Evolutionary conservation across 2,797 vertebrate species (phyloP).

Genomic region (Oophaga sylvatica): DNA sequence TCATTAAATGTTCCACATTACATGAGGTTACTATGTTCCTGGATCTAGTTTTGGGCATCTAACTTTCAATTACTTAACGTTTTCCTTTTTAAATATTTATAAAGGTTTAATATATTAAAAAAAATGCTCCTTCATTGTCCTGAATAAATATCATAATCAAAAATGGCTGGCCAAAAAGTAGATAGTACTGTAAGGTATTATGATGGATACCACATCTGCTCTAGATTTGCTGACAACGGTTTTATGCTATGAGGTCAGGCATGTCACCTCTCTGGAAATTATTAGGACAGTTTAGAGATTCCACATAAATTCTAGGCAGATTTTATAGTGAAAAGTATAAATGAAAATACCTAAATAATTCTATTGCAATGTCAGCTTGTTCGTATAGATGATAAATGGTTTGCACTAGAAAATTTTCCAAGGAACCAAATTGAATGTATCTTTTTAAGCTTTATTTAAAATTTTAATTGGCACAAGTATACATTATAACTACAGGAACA

Average conservation of each 20-base stretch:
- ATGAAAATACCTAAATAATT: conserved; percentile 36
- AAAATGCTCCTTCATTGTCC: conserved; percentile 1
- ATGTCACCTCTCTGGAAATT: conserved; percentile 46
- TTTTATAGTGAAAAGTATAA: conserved; percentile 23
- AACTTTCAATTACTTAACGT: neutral
- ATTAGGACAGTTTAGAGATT: conserved; percentile 47
- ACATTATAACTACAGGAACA: no score
- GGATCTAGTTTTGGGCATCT: neutral
- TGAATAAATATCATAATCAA: conserved; percentile 5
- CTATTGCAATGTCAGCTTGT: conserved; percentile 10
- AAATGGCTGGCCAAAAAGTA: conserved; percentile 29
- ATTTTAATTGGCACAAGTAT: no score
- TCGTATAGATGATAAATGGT: conserved; percentile 10
- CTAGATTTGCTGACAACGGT: conserved; percentile 26
- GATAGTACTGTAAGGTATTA: conserved; percentile 28
- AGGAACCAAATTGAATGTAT: neutral
- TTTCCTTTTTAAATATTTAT: neutral
- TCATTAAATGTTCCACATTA: neutral
- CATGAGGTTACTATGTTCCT: neutral
- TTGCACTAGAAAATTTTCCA: neutral
- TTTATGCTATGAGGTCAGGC: conserved; percentile 40
- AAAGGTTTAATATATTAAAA: neutral
- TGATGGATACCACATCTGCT: conserved; percentile 33
- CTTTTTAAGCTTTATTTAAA: neutral
- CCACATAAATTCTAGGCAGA: conserved; percentile 36